Evolutionary conservation across 2,113 vertebrate genomes (phyloP), one percentile per base, ranked within the genome.

Genomic region (Rutilus rutilus): DNA sequence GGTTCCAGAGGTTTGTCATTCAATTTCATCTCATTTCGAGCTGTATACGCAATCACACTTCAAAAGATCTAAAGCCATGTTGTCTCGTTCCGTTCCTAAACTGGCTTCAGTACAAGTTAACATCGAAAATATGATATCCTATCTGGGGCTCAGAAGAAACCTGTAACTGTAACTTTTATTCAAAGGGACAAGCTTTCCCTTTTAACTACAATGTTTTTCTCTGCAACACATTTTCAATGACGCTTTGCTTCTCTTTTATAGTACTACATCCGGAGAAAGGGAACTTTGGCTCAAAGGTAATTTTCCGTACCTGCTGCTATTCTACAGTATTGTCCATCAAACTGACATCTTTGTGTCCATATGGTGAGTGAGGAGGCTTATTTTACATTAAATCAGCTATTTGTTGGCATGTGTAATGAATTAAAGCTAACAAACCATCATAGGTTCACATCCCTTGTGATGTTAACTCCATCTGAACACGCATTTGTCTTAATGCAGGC

Each of bases 401-500:
- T 69, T 78, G 23, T 42, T 79, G 64, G 47, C 23, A 69, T 12
- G 76, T 33, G 50, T 33, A 78, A 81, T 62, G 42, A 62, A 73
- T 81, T 50, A 86, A 74, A n/a, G 57, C 54, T 81, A 86, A 82
- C 78, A 86, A 39, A 86, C 67, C 57, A 42, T 59, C 27, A 50
- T 27, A 30, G 59, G 69, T 80, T 86, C 67, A 47, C 57, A 47
- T 81, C 67, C 77, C 76, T 19, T 11, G 64, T 6, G 82, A 52
- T 11, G 59, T 33, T 50, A 50, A 52, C 82, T 73, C 25, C 4
- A 23, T 47, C 86, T 65, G 67, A 75, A 65, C 36, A 62, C 30
- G 59, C 87, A 85, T 80, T 84, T 50, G 82, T 57, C 86, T 77
- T 85, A 60, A 42, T 85, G 57, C 77, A 47, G 36, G 45, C 87